These are phyloP conservation scores for Dicentrarchus labrax DNA, from an alignment of 2,113 vertebrate species.

Conservation along the genomic window DNA sequence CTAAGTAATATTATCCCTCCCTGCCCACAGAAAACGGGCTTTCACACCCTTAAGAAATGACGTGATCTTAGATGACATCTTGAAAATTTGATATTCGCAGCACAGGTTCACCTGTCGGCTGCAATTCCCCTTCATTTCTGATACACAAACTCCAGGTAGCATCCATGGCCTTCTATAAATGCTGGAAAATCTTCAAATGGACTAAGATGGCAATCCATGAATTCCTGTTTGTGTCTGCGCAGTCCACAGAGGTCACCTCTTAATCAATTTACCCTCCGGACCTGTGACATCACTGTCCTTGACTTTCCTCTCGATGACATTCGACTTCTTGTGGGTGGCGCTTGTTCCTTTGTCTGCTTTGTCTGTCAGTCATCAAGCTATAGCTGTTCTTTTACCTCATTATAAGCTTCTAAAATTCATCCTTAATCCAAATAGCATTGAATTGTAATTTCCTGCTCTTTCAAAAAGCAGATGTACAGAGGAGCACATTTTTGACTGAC, in stretches of 20 bases:
- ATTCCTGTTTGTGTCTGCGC: not conserved
- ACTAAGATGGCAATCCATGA: not conserved
- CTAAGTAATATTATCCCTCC: not conserved
- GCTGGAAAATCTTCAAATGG: not conserved
- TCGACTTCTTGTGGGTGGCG: not conserved
- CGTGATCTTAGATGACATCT: slow-evolving; percentile 38
- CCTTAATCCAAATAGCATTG: too few species aligned
- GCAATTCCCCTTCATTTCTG: slow-evolving; percentile 16
- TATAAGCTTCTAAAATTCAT: not conserved
- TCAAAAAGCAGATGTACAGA: not conserved
- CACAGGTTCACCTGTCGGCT: slow-evolving; percentile 34
- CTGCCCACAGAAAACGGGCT: not conserved
- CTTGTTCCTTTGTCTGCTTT: not conserved
- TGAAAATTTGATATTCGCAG: slow-evolving; percentile 53
- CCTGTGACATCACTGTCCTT: not conserved
- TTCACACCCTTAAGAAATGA: slow-evolving; percentile 36
- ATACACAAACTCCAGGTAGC: slow-evolving; percentile 9
- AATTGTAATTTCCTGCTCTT: not conserved
- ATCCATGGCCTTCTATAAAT: not conserved
- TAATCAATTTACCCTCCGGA: not conserved
- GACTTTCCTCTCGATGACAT: not conserved
- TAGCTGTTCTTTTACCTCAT: not conserved
- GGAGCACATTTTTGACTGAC: not conserved
- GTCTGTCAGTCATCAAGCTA: not conserved
- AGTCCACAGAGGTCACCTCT: not conserved